A percentile compares a stretch with the other conserved stretches of the same genome.
Evolutionary conservation across 2,888 invertebrate species (phyloP).

Genomic region (Papilio elwesi): DNA sequence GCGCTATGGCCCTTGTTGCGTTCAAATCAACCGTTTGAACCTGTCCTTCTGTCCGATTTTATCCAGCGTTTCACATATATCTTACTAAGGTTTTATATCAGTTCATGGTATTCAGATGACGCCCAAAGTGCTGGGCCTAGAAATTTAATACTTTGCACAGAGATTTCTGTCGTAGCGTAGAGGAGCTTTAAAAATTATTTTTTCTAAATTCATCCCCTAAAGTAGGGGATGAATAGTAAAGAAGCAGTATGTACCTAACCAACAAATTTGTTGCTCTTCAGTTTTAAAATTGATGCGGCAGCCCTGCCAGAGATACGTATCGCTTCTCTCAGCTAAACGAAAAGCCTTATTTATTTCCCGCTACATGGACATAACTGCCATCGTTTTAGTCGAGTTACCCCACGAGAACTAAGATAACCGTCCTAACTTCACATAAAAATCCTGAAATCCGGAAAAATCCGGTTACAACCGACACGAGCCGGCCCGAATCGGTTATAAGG

Average conservation of each 20-base stretch:
- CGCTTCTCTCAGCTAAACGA: constrained; percentile 7
- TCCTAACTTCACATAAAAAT: constrained; percentile 28
- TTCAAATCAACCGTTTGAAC: background rate
- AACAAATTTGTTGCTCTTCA: background rate
- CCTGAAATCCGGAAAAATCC: constrained; percentile 30
- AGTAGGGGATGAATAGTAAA: too few relatives aligned
- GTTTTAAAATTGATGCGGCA: constrained; percentile 1
- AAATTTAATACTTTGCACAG: too few relatives aligned
- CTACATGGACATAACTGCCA: constrained; percentile 27
- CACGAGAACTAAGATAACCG: constrained; percentile 16
- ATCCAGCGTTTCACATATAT: background rate
- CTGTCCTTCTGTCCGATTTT: background rate
- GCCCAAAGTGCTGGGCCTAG: too few relatives aligned
- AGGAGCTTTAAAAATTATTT: too few relatives aligned
- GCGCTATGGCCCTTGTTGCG: constrained; percentile 4
- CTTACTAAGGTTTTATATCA: background rate
- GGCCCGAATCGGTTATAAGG: constrained; percentile 23
- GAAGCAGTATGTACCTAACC: background rate
- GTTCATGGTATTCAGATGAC: too few relatives aligned
- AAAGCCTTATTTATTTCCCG: constrained; percentile 13
- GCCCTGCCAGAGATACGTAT: constrained; percentile 1
- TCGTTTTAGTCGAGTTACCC: constrained; percentile 19
- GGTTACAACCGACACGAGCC: constrained; percentile 17
- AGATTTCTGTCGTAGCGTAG: too few relatives aligned
- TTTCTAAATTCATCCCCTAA: too few relatives aligned